Evolutionary conservation across 2,888 invertebrate genomes (phyloP).

Genomic region (Dynastes tityus): DNA sequence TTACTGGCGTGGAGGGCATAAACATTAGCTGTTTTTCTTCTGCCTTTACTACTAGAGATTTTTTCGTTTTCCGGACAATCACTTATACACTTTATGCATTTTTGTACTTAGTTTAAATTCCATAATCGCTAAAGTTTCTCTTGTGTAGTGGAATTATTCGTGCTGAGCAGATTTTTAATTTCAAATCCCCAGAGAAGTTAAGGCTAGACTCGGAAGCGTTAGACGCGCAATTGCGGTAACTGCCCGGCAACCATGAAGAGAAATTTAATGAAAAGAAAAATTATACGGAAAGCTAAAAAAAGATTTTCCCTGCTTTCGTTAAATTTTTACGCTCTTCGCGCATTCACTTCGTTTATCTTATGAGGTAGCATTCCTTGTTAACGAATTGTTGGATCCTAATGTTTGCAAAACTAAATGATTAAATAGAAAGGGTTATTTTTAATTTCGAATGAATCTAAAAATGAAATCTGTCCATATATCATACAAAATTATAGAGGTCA

Average conservation of each 20-base stretch:
- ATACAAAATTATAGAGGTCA: too few relatives aligned
- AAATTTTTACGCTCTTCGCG: conserved; percentile 14
- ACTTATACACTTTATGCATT: conserved; percentile 9
- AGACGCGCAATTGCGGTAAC: conserved; percentile 13
- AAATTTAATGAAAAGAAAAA: conserved; percentile 25
- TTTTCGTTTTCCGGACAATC: not conserved
- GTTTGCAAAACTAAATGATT: not conserved
- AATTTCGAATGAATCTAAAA: too few relatives aligned
- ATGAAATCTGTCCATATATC: too few relatives aligned
- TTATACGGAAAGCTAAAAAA: conserved; percentile 11
- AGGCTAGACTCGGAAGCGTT: not conserved
- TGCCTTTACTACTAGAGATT: not conserved
- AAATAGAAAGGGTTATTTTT: not conserved
- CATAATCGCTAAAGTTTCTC: conserved; percentile 34
- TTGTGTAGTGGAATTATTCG: conserved; percentile 15
- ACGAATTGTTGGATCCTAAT: not conserved
- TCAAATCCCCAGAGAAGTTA: conserved; percentile 29
- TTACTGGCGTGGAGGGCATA: too few relatives aligned
- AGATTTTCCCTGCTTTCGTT: conserved; percentile 10
- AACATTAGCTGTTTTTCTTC: too few relatives aligned
- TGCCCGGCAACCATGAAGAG: not conserved
- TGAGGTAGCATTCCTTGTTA: not conserved
- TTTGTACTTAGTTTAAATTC: conserved; percentile 36
- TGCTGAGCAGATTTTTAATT: conserved; percentile 38
- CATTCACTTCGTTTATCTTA: conserved; percentile 1